phyloP scores from a whole-genome alignment of 2,888 invertebrate species.

The Ephialtes manifestator region DNA sequence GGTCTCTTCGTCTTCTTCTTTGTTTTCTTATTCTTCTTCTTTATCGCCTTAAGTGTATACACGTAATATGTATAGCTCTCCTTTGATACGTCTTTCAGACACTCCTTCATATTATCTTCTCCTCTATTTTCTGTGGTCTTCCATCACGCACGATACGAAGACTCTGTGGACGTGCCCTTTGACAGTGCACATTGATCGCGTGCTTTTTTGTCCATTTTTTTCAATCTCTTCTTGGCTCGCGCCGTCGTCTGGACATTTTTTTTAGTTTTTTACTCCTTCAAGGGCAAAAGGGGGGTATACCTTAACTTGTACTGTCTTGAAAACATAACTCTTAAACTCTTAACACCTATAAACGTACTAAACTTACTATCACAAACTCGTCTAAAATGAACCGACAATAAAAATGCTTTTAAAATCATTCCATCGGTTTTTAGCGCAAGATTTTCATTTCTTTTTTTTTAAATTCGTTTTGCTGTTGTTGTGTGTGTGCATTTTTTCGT shows the following conservation, averaged over 20 bases:
- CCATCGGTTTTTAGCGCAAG: constrained; percentile 37
- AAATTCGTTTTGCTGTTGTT: constrained; percentile 15
- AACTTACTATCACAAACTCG: constrained; percentile 76
- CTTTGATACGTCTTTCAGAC: constrained; percentile 47
- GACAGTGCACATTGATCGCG: constrained; percentile 26
- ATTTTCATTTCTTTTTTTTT: not conserved
- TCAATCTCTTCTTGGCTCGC: constrained; percentile 24
- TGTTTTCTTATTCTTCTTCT: constrained; percentile 2
- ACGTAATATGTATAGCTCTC: constrained; percentile 35
- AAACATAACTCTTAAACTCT: constrained; percentile 63
- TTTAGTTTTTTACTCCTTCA: constrained; percentile 13
- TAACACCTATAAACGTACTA: constrained; percentile 67
- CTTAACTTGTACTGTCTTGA: constrained; percentile 63
- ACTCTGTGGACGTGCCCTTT: constrained; percentile 13
- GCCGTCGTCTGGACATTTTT: constrained; percentile 14
- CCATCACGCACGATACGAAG: constrained; percentile 7
- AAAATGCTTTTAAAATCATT: constrained; percentile 60
- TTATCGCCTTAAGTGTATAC: constrained; percentile 37
- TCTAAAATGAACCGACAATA: constrained; percentile 67
- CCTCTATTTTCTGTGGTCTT: constrained; percentile 7
- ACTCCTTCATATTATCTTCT: not conserved
- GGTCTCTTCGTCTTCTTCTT: constrained; percentile 47
- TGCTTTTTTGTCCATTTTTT: constrained; percentile 17
- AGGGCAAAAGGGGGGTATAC: constrained; percentile 27
- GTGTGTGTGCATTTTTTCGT: not conserved